Conservation (phyloP, 1,140 invertebrate genomes). For the Lamellibrachia luymesi region DNA sequence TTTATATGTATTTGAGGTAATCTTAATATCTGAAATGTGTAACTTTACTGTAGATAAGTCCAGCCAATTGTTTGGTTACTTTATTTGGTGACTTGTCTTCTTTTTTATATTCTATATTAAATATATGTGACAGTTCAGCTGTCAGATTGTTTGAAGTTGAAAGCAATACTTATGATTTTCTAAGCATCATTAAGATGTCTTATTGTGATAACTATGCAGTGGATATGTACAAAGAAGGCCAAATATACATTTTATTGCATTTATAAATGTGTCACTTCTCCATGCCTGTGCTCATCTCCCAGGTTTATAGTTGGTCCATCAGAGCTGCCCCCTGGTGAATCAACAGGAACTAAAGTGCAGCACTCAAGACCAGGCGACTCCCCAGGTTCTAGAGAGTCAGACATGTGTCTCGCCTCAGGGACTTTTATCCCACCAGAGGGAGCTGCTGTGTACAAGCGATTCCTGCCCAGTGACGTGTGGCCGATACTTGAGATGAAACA, state of each 20-base stretch:
- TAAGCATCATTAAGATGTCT: neutral
- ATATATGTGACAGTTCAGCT: neutral
- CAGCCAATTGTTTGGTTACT: neutral
- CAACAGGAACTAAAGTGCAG: neutral
- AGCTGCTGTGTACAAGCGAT: neutral
- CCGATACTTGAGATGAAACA: neutral
- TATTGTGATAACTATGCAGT: neutral
- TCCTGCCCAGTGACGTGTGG: neutral
- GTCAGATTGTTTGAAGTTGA: neutral
- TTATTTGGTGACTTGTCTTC: neutral
- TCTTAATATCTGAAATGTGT: neutral
- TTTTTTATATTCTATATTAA: neutral
- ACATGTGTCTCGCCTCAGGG: neutral
- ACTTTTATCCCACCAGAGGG: neutral
- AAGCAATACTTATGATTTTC: neutral
- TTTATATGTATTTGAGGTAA: neutral
- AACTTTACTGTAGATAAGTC: neutral
- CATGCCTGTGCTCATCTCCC: neutral
- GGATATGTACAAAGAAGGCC: neutral
- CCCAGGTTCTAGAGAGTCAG: neutral
- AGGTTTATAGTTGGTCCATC: conserved; percentile 22
- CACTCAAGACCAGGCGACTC: neutral
- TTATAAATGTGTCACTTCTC: neutral
- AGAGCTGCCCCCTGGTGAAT: conserved; percentile 22
- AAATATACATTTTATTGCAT: neutral